These are phyloP conservation scores for Ophioninae sp. DNA, from an alignment of 2,888 invertebrate genomes.

Conservation along the genomic window DNA sequence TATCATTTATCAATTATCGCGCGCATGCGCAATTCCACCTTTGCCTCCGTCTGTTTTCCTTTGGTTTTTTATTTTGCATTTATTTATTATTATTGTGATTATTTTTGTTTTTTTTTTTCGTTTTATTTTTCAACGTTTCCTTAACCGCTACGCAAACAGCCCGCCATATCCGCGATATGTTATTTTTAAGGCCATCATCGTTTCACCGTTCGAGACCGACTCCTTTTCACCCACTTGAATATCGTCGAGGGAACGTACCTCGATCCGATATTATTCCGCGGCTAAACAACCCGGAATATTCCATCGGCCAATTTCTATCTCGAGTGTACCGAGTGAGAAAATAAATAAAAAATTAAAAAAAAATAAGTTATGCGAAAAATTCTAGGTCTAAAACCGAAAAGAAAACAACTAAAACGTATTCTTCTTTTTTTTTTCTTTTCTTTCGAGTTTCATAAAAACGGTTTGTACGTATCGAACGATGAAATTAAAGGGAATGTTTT, in stretches of 20 bases:
- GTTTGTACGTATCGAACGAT: neutral
- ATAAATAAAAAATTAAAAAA: too few relatives aligned
- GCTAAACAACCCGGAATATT: neutral
- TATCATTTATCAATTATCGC: too few relatives aligned
- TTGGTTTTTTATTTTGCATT: too few relatives aligned
- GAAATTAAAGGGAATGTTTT: neutral
- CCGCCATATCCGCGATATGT: neutral
- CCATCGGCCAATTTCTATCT: neutral
- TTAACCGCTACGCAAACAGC: neutral
- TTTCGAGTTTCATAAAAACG: neutral
- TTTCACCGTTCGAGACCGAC: slow-evolving; percentile 14
- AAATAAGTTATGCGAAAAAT: neutral
- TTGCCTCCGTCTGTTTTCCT: too few relatives aligned
- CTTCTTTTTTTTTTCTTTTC: neutral
- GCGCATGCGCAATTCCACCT: too few relatives aligned
- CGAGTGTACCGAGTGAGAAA: neutral
- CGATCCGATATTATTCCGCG: neutral
- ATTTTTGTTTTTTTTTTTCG: neutral
- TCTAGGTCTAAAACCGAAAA: neutral
- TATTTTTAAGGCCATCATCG: slow-evolving; percentile 14
- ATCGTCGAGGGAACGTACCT: neutral
- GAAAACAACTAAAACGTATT: neutral
- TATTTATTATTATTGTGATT: too few relatives aligned
- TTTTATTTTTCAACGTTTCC: neutral
- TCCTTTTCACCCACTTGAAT: slow-evolving; percentile 14